These are phyloP conservation scores for Apotomis betuletana DNA, from an alignment of 2,888 invertebrate species.

Conservation along the genomic window DNA sequence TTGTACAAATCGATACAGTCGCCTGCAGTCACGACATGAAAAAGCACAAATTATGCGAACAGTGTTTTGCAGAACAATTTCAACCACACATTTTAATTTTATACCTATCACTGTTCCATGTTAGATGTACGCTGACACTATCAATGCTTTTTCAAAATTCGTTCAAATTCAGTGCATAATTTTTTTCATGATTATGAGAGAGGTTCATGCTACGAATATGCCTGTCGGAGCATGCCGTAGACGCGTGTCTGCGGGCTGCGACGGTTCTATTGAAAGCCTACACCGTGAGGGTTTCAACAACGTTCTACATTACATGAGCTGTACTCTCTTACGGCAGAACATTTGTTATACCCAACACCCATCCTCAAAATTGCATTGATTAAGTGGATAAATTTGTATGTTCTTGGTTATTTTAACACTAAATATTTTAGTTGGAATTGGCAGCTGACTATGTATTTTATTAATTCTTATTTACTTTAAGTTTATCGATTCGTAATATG, in stretches of 20 bases:
- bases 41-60: constrained; percentile 65
- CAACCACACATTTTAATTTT: constrained; percentile 40
- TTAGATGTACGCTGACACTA: constrained; percentile 42
- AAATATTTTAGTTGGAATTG: background rate
- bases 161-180: constrained; percentile 23
- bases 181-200: background rate
- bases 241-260: background rate
- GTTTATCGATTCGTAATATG: too few species aligned
- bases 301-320: too few species aligned
- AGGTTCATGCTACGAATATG: background rate
- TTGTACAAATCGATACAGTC: constrained; percentile 68
- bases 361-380: background rate
- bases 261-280: background rate
- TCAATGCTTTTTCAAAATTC: constrained; percentile 35
- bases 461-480: too few species aligned
- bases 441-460: background rate
- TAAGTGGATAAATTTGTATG: background rate
- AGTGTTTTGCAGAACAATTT: constrained; percentile 35
- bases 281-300: too few species aligned
- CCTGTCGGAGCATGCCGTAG: background rate
- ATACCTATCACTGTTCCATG: constrained; percentile 38
- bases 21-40: constrained; percentile 72
- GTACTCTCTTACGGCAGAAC: background rate
- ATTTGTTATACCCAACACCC: background rate
- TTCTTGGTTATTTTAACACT: background rate